A percentile compares a stretch with the other conserved stretches of the same genome.
phyloP scores from a whole-genome alignment of 2,797 vertebrate species.

The Lateolabrax maculatus region DNA sequence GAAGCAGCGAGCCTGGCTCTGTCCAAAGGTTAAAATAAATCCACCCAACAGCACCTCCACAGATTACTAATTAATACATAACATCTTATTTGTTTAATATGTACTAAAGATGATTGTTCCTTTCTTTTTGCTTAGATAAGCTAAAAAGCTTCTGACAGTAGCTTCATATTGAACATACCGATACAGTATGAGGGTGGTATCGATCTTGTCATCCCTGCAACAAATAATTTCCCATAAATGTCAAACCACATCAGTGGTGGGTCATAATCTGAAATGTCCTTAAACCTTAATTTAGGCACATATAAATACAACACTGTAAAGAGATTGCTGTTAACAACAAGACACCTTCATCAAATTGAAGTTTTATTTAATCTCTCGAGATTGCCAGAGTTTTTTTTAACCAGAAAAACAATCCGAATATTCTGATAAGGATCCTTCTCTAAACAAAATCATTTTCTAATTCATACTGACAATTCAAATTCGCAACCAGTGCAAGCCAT shows the following conservation, averaged over 20 bases:
- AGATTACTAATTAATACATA: neutral
- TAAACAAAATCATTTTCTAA: slow-evolving; percentile 7
- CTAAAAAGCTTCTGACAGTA: neutral
- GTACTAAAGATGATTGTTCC: neutral
- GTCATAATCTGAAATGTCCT: neutral
- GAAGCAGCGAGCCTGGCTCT: neutral
- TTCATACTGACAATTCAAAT: neutral
- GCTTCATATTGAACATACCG: neutral
- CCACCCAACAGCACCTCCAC: neutral
- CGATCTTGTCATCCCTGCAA: neutral
- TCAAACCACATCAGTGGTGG: no score
- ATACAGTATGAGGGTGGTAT: neutral
- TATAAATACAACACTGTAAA: neutral
- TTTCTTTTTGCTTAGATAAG: neutral
- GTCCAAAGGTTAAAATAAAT: neutral
- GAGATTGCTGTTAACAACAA: neutral
- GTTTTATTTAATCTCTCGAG: slow-evolving; percentile 5
- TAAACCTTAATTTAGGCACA: neutral
- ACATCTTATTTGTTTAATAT: neutral
- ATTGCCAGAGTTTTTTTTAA: slow-evolving; percentile 30
- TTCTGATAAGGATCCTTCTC: neutral
- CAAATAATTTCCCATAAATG: neutral
- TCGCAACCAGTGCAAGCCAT: neutral
- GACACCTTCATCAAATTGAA: neutral
- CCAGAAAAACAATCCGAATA: neutral